phyloP scores from a whole-genome alignment of 2,113 vertebrate genomes.

The Daubentonia madagascariensis region DNA sequence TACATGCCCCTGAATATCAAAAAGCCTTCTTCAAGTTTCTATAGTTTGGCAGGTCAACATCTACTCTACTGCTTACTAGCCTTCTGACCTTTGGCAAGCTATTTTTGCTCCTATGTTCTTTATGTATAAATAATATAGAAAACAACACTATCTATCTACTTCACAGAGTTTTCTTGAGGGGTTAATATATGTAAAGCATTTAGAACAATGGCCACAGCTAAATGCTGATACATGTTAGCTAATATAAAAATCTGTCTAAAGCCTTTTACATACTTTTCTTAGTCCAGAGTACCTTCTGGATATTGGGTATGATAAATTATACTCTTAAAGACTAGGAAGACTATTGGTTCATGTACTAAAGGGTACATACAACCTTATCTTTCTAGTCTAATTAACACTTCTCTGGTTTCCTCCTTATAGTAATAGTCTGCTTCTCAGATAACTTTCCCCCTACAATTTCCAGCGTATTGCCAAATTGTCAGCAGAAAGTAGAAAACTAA shows the following conservation, averaged over 20 bases:
- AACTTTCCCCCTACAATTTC: conserved; percentile 13
- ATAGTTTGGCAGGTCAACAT: neutral
- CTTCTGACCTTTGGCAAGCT: neutral
- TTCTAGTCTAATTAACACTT: conserved; percentile 22
- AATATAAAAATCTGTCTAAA: conserved; percentile 28
- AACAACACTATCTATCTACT: neutral
- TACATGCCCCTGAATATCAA: neutral
- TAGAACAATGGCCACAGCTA: neutral
- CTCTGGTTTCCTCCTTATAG: neutral
- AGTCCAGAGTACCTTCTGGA: neutral
- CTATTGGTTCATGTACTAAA: neutral
- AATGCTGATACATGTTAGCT: conserved; percentile 5
- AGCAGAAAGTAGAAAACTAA: conserved; percentile 10
- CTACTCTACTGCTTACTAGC: neutral
- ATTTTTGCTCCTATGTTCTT: neutral
- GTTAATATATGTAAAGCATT: conserved; percentile 7
- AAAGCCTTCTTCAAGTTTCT: neutral
- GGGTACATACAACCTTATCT: neutral
- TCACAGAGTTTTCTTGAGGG: neutral
- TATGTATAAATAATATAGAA: neutral
- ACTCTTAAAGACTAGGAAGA: conserved; percentile 34
- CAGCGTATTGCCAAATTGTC: neutral
- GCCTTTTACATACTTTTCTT: neutral
- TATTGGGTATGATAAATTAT: neutral
- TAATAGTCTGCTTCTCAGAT: neutral